phyloP scores from a whole-genome alignment of 2,113 vertebrate genomes.

The Hiodon tergisus region DNA sequence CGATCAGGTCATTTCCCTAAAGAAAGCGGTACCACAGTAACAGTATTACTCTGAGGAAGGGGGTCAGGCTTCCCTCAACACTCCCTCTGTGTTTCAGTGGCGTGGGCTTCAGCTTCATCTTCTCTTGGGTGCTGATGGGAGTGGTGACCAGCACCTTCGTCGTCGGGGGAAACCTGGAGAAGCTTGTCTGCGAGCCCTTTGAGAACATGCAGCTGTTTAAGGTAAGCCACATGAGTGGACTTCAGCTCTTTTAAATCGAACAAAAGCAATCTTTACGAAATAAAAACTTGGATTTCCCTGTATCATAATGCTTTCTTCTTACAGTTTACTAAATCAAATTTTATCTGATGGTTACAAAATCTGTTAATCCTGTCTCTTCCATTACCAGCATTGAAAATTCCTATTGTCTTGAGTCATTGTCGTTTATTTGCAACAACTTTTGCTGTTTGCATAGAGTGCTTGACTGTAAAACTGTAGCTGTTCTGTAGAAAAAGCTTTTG shows the following conservation, averaged over 20 bases:
- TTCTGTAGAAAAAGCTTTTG: neutral
- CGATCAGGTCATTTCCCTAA: too few species aligned
- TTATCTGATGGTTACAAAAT: neutral
- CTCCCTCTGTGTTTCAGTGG: slow-evolving; percentile 60
- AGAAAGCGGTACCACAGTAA: too few species aligned
- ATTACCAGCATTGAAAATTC: neutral
- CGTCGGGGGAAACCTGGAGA: slow-evolving; percentile 81
- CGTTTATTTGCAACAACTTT: too few species aligned
- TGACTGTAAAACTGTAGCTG: neutral
- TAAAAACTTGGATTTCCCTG: too few species aligned
- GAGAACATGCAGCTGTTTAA: slow-evolving; percentile 77
- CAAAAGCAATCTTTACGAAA: too few species aligned
- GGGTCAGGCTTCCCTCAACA: too few species aligned
- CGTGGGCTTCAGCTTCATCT: slow-evolving; percentile 86
- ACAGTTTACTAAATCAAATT: too few species aligned
- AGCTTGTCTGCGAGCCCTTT: slow-evolving; percentile 87
- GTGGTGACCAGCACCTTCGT: slow-evolving; percentile 78
- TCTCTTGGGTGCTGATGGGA: slow-evolving; percentile 84
- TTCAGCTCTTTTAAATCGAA: too few species aligned
- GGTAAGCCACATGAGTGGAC: slow-evolving; percentile 47
- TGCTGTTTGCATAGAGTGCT: too few species aligned
- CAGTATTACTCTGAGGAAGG: too few species aligned
- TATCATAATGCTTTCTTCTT: neutral
- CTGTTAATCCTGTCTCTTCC: neutral
- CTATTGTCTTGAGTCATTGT: too few species aligned